phyloP scores from a whole-genome alignment of 2,113 vertebrate genomes.

The human (Homo sapiens) region GRCh38 chr4:25956001-25956500 shows the following conservation, averaged over 20 bases:
- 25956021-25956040: not conserved
- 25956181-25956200: not conserved
- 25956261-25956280: not conserved
- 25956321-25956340: not conserved
- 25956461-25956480: not conserved
- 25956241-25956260: not conserved
- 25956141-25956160: not conserved
- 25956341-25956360: not conserved
- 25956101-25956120: not conserved
- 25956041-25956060: not conserved
- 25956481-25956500: not conserved
- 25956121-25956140: not conserved
- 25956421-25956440: not conserved
- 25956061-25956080: not conserved
- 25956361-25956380: not conserved
- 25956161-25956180: fast-evolving
- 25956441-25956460: not conserved
- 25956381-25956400: not conserved
- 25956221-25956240: not conserved
- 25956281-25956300: not conserved
- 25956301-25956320: not conserved
- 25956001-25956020: not conserved
- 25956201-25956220: not conserved
- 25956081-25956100: not conserved
- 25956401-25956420: not conserved